Conservation (phyloP, 2,888 invertebrate species). For the Diaphora mendica region DNA sequence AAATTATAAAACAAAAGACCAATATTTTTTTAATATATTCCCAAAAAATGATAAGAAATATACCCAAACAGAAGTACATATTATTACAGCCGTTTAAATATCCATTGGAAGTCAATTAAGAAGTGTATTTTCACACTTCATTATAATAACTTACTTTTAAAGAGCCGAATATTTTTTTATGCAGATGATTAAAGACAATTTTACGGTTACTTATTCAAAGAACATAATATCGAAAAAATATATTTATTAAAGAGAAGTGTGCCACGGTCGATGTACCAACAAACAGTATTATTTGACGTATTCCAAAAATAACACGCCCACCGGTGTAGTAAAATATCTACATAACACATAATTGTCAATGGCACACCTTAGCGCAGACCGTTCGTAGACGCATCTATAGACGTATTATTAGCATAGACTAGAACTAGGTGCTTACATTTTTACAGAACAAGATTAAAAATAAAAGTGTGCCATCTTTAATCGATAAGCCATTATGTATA, state of each 20-base stretch:
- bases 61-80: too few relatives aligned
- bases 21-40: too few relatives aligned
- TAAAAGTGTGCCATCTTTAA: not conserved
- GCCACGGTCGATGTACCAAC: slow-evolving; percentile 52
- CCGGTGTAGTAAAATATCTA: slow-evolving; percentile 30
- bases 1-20: too few relatives aligned
- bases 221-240: slow-evolving; percentile 16
- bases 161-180: not conserved
- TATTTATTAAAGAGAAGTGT: slow-evolving; percentile 40
- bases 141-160: not conserved
- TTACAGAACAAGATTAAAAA: not conserved
- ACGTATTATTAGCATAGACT: not conserved
- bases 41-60: too few relatives aligned
- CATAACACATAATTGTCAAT: slow-evolving; percentile 29
- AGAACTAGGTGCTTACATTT: not conserved
- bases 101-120: not conserved
- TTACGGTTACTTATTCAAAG: slow-evolving; percentile 11
- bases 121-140: not conserved
- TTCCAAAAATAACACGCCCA: slow-evolving; percentile 49
- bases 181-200: not conserved
- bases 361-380: slow-evolving; percentile 13
- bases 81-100: not conserved
- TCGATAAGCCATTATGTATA: too few relatives aligned
- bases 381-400: not conserved
- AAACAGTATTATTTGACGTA: slow-evolving; percentile 47